Evolutionary conservation across 2,113 vertebrate species (phyloP).

Genomic region (Chrysemys picta): DNA sequence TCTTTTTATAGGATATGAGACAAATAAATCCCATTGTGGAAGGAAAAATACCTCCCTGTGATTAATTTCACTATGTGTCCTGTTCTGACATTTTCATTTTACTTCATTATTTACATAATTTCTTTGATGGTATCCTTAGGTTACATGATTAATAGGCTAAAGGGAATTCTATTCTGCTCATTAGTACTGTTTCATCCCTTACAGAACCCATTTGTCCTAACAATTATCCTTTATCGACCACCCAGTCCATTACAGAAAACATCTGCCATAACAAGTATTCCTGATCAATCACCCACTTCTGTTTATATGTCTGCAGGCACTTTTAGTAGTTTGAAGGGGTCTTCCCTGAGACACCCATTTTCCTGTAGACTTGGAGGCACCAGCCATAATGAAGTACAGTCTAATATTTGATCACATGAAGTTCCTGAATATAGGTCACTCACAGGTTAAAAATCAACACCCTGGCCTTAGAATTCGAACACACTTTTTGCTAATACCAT

Average conservation of each 20-base stretch:
- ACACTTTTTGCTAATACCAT: background rate
- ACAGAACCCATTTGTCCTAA: background rate
- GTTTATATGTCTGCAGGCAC: background rate
- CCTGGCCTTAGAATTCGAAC: background rate
- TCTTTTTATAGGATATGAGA: background rate
- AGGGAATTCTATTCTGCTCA: background rate
- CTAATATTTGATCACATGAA: background rate
- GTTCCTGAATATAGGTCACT: background rate
- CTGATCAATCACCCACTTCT: background rate
- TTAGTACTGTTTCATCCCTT: background rate
- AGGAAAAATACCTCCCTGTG: background rate
- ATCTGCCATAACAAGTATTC: background rate
- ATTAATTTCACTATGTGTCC: background rate
- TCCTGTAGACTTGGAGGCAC: background rate
- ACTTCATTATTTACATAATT: too few relatives aligned
- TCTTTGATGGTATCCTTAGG: background rate
- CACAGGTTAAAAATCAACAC: background rate
- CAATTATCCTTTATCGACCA: background rate
- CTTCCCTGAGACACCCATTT: background rate
- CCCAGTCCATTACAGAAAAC: background rate
- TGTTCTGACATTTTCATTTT: too few relatives aligned
- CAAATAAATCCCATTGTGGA: background rate
- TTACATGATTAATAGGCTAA: background rate
- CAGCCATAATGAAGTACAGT: background rate
- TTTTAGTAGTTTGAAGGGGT: background rate